Percentiles rank a stretch among this genome's conserved stretches.
Conservation (phyloP, 2,113 vertebrate species). For the Thalassoma bifasciatum region DNA sequence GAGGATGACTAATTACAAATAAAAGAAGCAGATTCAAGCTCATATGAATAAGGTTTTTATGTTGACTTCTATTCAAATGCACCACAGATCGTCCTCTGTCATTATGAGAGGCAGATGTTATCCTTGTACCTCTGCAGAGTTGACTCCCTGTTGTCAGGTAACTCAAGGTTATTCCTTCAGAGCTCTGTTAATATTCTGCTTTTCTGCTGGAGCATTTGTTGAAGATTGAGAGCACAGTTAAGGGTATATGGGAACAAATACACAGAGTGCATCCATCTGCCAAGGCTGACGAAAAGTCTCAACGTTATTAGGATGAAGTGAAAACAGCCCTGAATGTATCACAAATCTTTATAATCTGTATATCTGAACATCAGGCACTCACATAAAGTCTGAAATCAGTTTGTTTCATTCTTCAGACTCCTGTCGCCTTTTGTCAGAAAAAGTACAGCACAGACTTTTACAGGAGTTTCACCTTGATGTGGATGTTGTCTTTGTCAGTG, state of each 20-base stretch:
- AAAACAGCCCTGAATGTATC: background rate
- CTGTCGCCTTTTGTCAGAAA: too few species aligned
- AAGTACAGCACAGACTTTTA: too few species aligned
- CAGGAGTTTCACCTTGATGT: too few species aligned
- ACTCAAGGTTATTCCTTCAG: background rate
- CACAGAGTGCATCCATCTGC: background rate
- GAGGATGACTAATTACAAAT: background rate
- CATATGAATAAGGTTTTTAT: background rate
- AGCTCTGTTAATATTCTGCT: background rate
- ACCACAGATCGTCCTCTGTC: background rate
- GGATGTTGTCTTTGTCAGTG: too few species aligned
- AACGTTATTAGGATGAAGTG: background rate
- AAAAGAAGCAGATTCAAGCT: background rate
- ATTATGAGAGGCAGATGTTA: constrained; percentile 5
- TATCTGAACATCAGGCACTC: too few species aligned
- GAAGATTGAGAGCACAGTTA: background rate
- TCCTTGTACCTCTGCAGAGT: background rate
- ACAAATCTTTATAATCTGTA: background rate
- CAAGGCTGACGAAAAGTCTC: background rate
- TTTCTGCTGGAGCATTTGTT: background rate
- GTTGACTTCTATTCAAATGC: constrained; percentile 3
- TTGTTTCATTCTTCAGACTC: too few species aligned
- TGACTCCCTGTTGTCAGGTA: background rate
- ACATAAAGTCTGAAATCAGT: too few species aligned
- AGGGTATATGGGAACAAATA: background rate